Base-by-base conservation (phyloP, 2,888 invertebrate genomes). In the Diarsia mendica region DNA sequence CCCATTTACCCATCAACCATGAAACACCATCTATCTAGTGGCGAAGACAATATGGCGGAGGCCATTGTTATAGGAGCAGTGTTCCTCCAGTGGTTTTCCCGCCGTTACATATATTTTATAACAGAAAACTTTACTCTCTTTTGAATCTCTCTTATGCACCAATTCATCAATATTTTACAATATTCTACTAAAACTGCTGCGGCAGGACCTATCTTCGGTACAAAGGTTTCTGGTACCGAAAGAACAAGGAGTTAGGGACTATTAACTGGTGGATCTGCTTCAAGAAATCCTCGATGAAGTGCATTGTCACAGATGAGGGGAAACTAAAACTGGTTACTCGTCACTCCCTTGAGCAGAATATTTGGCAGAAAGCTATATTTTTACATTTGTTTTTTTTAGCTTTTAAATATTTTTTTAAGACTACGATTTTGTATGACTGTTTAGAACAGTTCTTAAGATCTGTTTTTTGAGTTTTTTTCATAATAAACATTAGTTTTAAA, bases 261-360 rank as follows among this genome's bases (percentile, higher is more conserved):
- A 91, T 89, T n/a, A 87, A 86, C 23, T 87, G 90, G 88, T 92
- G 92, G 92, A 87, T 89, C 11, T 92, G 92, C 72, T 86, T 89
- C 67, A 91, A 90, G 77, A 82, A 89, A 5, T 86, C 88, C 5
- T 83, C 86, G 4, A 79, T 80, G 6, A 87, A 85, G 13, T 92
- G 92, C 64, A 87, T 85, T 0, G 91, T 87, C 72, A 91, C 91
- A 9, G 67, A 86, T 6, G 80, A 86, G 3, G 83, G 89, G 11
- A 74, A 77, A 44, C 70, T 91, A 33, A 80, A 85, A 33, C 88
- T 87, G 39, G 86, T 85, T 8, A 72, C 84, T 0, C 72, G 79
- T 8, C 91, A 91, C 65, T 85, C 85, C 13, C 90, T 91, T 69
- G 75, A 85, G 46, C 76, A 73, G 61, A 81, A 83, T 77, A 3